These are phyloP conservation scores for Knipowitschia caucasica DNA, from an alignment of 2,797 vertebrate genomes.

Conservation along the genomic window DNA sequence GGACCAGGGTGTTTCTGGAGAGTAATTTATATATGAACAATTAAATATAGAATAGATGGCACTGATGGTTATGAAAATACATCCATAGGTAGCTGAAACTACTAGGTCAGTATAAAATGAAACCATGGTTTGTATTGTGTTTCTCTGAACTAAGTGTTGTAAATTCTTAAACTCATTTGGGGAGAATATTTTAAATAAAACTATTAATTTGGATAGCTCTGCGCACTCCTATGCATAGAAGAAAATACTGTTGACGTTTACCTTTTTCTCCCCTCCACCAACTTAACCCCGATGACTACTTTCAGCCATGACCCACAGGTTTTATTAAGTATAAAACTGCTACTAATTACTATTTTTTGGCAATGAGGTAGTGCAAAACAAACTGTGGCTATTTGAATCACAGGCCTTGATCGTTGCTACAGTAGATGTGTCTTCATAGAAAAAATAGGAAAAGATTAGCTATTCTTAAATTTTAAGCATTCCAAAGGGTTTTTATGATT, in stretches of 20 bases:
- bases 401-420: slow-evolving; percentile 68
- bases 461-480: slow-evolving; percentile 7
- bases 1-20: slow-evolving; percentile 43
- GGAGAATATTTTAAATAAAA: neutral
- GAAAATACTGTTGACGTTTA: slow-evolving; percentile 3
- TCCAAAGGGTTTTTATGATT: slow-evolving; percentile 2
- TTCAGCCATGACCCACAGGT: neutral
- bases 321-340: slow-evolving; percentile 16
- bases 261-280: neutral
- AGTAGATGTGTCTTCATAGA: slow-evolving; percentile 60
- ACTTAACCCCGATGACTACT: neutral
- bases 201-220: slow-evolving; percentile 6
- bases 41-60: neutral
- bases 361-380: slow-evolving; percentile 64
- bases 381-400: slow-evolving; percentile 44
- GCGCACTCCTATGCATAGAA: slow-evolving; percentile 28
- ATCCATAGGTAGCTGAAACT: neutral
- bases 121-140: neutral
- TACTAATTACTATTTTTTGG: slow-evolving; percentile 31
- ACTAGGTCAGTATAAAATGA: neutral
- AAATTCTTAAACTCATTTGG: slow-evolving; percentile 2
- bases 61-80: neutral
- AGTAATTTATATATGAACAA: neutral
- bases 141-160: slow-evolving; percentile 12
- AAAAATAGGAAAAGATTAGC: slow-evolving; percentile 18